Evolutionary conservation across 2,797 vertebrate species (phyloP).

Genomic region (Rhynchotus rufescens): DNA sequence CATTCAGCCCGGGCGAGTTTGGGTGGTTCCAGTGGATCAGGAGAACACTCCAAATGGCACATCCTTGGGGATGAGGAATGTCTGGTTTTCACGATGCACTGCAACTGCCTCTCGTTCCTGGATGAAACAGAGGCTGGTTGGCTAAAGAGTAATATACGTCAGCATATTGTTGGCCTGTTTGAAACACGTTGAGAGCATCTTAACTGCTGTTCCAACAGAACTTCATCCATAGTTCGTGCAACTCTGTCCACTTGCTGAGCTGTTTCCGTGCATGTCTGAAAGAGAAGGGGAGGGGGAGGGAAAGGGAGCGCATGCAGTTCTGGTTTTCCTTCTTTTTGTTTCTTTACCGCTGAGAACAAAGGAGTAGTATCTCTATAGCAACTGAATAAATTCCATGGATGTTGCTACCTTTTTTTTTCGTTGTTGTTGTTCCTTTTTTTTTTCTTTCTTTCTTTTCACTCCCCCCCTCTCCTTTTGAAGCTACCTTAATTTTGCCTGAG

Average conservation of each 20-base stretch:
- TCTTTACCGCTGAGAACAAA: constrained; percentile 58
- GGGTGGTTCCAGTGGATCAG: constrained; percentile 73
- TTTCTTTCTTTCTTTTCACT: not conserved
- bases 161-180: constrained; percentile 79
- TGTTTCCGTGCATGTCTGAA: constrained; percentile 80
- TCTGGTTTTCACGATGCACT: constrained; percentile 72
- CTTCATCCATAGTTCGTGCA: constrained; percentile 80
- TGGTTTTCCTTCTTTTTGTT: not conserved
- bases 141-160: constrained; percentile 78
- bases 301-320: constrained; percentile 68
- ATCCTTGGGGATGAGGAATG: constrained; percentile 66
- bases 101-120: constrained; percentile 67
- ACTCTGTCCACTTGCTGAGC: constrained; percentile 81
- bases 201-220: constrained; percentile 75
- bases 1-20: constrained; percentile 67
- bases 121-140: constrained; percentile 74
- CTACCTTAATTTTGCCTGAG: constrained; percentile 74
- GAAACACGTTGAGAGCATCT: constrained; percentile 74
- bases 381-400: constrained; percentile 63
- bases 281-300: constrained; percentile 11
- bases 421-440: not conserved
- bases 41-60: constrained; percentile 71
- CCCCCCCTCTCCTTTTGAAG: not conserved
- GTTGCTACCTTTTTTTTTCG: constrained; percentile 18
- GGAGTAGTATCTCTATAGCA: constrained; percentile 87